Evolutionary conservation across 2,797 vertebrate genomes (phyloP).

Genomic region (Synanceia verrucosa): DNA sequence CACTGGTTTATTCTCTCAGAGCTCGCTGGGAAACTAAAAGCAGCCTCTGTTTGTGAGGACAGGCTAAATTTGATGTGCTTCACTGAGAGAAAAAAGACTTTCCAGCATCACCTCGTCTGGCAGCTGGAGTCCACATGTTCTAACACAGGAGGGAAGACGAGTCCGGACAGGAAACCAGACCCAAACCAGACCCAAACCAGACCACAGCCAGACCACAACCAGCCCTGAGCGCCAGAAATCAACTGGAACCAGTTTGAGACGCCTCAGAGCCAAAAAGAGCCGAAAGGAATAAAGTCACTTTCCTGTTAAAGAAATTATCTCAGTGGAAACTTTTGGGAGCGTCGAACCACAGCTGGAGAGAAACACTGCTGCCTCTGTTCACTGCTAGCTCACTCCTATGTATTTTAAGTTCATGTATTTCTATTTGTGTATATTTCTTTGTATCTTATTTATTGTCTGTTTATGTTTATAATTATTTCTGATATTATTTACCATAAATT

Average conservation of each 20-base stretch:
- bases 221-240: slow-evolving; percentile 48
- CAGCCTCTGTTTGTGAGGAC: slow-evolving; percentile 44
- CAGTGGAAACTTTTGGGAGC: slow-evolving; percentile 50
- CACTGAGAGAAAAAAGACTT: slow-evolving; percentile 44
- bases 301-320: slow-evolving; percentile 45
- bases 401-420: no score
- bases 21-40: slow-evolving; percentile 40
- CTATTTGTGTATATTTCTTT: no score
- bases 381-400: no score
- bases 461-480: no score
- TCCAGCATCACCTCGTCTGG: slow-evolving; percentile 24
- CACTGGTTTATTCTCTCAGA: background rate
- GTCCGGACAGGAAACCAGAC: slow-evolving; percentile 53
- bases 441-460: no score
- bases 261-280: slow-evolving; percentile 25
- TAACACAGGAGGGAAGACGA: background rate
- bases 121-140: slow-evolving; percentile 65
- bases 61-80: slow-evolving; percentile 33
- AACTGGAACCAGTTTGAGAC: slow-evolving; percentile 45
- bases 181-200: slow-evolving; percentile 40
- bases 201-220: slow-evolving; percentile 50
- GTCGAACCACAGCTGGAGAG: slow-evolving; percentile 32
- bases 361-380: no score
- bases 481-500: no score
- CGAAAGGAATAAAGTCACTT: slow-evolving; percentile 44